phyloP scores from a whole-genome alignment of 1,140 invertebrate genomes.

The Trypoxylus dichotomus region DNA sequence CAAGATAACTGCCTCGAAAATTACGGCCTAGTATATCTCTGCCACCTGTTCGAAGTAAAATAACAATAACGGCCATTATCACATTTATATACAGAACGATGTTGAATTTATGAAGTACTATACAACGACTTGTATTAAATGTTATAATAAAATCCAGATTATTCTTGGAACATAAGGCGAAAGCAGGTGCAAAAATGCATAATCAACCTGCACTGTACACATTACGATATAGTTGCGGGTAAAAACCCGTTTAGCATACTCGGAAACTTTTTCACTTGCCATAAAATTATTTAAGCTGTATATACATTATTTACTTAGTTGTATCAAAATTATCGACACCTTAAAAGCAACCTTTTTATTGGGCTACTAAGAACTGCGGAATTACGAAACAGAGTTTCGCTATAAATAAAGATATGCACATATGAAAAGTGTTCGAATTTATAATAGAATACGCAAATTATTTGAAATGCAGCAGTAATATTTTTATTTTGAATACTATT shows the following conservation, averaged over 20 bases:
- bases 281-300: background rate
- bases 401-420: too few species aligned
- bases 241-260: slow-evolving; percentile 11
- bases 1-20: background rate
- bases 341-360: background rate
- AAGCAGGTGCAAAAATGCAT: slow-evolving; percentile 23
- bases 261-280: background rate
- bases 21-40: background rate
- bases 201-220: slow-evolving; percentile 20
- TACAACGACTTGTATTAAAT: background rate
- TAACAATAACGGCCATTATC: slow-evolving; percentile 24
- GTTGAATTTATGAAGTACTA: slow-evolving; percentile 6
- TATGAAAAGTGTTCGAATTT: too few species aligned
- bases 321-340: background rate
- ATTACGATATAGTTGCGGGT: slow-evolving; percentile 12
- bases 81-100: slow-evolving; percentile 15
- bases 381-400: too few species aligned
- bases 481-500: too few species aligned
- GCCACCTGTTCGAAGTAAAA: slow-evolving; percentile 16
- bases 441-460: too few species aligned
- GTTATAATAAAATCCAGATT: slow-evolving; percentile 16
- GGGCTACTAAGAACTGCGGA: too few species aligned
- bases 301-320: background rate
- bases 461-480: too few species aligned
- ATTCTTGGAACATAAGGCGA: slow-evolving; percentile 18